phyloP scores from a whole-genome alignment of 2,797 vertebrate genomes.

The Phalloptychus januarius region DNA sequence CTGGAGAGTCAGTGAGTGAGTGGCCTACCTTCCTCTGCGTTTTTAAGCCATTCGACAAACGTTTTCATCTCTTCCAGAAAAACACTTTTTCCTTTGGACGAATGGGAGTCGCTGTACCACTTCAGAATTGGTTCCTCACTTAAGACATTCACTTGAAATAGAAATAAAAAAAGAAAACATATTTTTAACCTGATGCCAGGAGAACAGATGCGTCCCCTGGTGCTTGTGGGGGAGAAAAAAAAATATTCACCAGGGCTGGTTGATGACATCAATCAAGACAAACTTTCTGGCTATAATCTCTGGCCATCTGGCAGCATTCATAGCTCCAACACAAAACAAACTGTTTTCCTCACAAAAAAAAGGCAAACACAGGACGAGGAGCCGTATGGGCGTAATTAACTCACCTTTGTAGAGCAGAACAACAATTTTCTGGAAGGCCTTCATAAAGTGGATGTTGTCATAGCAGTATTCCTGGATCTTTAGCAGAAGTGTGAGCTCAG shows the following conservation, averaged over 20 bases:
- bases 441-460: constrained; percentile 97
- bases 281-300: constrained; percentile 59
- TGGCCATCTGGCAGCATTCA: constrained; percentile 59
- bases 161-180: background rate
- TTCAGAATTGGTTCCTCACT: constrained; percentile 93
- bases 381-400: background rate
- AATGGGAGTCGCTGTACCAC: constrained; percentile 90
- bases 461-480: constrained; percentile 97
- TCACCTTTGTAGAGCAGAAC: constrained; percentile 95
- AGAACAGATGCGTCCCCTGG: constrained; percentile 59
- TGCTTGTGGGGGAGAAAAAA: constrained; percentile 19
- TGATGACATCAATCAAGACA: constrained; percentile 58
- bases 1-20: background rate
- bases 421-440: constrained; percentile 95
- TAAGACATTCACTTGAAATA: constrained; percentile 86
- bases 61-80: constrained; percentile 95
- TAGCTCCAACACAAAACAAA: constrained; percentile 17
- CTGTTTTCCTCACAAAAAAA: background rate
- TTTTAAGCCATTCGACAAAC: constrained; percentile 95
- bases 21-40: constrained; percentile 89
- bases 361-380: background rate
- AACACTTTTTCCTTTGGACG: constrained; percentile 90
- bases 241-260: constrained; percentile 41
- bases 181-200: constrained; percentile 28
- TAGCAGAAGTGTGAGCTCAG: constrained; percentile 90